Evolutionary conservation across 1,140 invertebrate genomes (phyloP).

Genomic region (Cardiocondyla obscurior): DNA sequence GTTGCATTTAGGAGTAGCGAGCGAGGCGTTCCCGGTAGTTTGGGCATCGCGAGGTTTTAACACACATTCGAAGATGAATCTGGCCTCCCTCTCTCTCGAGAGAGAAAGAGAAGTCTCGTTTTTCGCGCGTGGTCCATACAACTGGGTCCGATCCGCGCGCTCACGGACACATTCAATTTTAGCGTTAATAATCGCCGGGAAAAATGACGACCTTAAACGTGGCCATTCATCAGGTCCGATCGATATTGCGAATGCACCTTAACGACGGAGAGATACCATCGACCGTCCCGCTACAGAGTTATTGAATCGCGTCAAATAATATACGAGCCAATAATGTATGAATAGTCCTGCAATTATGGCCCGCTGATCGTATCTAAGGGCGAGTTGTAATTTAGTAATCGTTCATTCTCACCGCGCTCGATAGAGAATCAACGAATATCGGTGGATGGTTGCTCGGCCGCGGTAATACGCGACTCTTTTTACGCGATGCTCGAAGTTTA

Average conservation of each 20-base stretch:
- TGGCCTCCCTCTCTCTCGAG: background rate
- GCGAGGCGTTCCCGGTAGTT: conserved; percentile 66
- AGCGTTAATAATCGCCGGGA: conserved; percentile 74
- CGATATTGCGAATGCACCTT: conserved; percentile 78
- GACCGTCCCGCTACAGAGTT: conserved; percentile 70
- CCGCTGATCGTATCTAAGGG: conserved; percentile 74
- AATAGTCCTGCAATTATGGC: conserved; percentile 78
- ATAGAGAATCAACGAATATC: conserved; percentile 16
- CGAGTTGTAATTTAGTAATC: conserved; percentile 74
- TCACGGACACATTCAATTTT: conserved; percentile 76
- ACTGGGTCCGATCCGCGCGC: conserved; percentile 36
- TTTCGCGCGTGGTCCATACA: conserved; percentile 67
- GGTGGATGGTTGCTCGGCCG: background rate
- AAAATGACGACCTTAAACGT: conserved; percentile 73
- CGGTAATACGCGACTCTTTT: background rate
- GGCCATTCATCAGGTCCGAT: conserved; percentile 75
- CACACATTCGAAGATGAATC: conserved; percentile 62
- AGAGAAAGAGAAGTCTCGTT: conserved; percentile 37
- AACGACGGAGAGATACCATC: conserved; percentile 77
- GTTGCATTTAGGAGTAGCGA: conserved; percentile 44
- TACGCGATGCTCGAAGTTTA: background rate
- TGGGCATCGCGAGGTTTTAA: conserved; percentile 47
- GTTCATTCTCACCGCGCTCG: conserved; percentile 59
- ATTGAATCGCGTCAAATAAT: conserved; percentile 81
- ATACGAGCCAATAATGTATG: conserved; percentile 80